Evolutionary conservation across 2,888 invertebrate genomes (phyloP).

Genomic region (Dastarcus helophoroides): DNA sequence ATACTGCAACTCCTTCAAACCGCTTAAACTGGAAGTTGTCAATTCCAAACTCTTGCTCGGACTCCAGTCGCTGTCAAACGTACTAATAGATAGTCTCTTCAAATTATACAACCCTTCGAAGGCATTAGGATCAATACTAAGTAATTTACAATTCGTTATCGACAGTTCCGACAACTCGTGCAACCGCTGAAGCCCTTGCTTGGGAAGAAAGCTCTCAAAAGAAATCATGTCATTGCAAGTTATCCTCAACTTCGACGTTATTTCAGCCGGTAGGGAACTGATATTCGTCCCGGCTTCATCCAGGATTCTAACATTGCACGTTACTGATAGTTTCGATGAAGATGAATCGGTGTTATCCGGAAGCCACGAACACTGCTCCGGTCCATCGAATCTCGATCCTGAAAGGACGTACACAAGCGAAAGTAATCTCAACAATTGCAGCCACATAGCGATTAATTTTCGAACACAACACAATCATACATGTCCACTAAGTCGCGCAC

Average conservation of each 20-base stretch:
- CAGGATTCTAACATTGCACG: conserved; percentile 59
- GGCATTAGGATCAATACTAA: conserved; percentile 61
- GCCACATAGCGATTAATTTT: conserved; percentile 10
- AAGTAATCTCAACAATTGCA: conserved; percentile 7
- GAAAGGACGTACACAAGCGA: conserved; percentile 16
- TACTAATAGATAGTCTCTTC: conserved; percentile 65
- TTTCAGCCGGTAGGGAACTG: conserved; percentile 54
- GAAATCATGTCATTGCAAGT: conserved; percentile 67
- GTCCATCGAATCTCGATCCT: conserved; percentile 33
- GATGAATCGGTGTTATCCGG: conserved; percentile 39
- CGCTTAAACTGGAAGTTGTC: conserved; percentile 57
- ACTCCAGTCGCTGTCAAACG: conserved; percentile 70
- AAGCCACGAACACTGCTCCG: conserved; percentile 39
- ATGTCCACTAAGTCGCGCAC: conserved; percentile 9
- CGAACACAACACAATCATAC: not conserved
- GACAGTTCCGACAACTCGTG: conserved; percentile 63
- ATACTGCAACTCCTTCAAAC: conserved; percentile 66
- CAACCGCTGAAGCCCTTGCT: conserved; percentile 52
- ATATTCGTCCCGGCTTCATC: conserved; percentile 58
- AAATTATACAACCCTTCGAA: conserved; percentile 73
- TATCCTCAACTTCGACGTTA: conserved; percentile 59
- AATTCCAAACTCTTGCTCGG: conserved; percentile 64
- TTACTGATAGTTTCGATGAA: conserved; percentile 42
- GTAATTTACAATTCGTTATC: conserved; percentile 69
- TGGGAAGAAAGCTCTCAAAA: conserved; percentile 65